Base-by-base conservation (phyloP, 1,140 invertebrate genomes). In the Drosophila sturtevanti region DNA sequence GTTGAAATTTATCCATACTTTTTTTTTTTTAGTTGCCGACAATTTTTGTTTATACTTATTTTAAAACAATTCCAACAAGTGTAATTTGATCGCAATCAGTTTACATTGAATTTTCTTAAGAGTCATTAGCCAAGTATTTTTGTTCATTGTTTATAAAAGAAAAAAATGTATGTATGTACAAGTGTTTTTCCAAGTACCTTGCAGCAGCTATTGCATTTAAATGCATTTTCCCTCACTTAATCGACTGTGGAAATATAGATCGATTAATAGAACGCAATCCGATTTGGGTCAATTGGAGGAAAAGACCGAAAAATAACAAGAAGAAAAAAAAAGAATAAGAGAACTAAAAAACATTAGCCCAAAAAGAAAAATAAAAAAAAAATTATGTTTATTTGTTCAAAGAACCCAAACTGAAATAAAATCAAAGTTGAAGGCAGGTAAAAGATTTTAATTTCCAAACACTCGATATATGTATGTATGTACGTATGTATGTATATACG, bases 231-330 rank as follows among this genome's bases (percentile, higher is more conserved):
- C 22, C 41, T 69, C 79, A 89, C 69, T 89, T 87, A 73, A 89
- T 89, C 62, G 72, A 38, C 76, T 79, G 76, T 82, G 74, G 74
- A 86, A 86, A 72, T 78, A 58, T 62, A 48, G 56, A 60, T 61
- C 44, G 72, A 64, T 59, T 62, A 11, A 44, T 37, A 35, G 69
- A 31, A 73, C 66, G 60, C 63, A 44, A 67, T 37, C 12, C 31
- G 12, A 87, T 77, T 54, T 84, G 62, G 84, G 84, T 87, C 84
- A 79, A 89, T 84, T 84, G 84, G 48, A 51, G 51, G 60, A 68
- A 64, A 54, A 66, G 68, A 71, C 41, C 66, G 16, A 48, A 81
- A 72, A 11, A 48, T 24, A 31, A 35, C 14, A 34, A 1, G 1
- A 56, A 56, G 7, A 18, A 51, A 44, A 44, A 7, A 7, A 1